Percentiles rank a stretch among this genome's conserved stretches.
phyloP scores from a whole-genome alignment of 2,888 invertebrate genomes.

The Pheosia gnoma region DNA sequence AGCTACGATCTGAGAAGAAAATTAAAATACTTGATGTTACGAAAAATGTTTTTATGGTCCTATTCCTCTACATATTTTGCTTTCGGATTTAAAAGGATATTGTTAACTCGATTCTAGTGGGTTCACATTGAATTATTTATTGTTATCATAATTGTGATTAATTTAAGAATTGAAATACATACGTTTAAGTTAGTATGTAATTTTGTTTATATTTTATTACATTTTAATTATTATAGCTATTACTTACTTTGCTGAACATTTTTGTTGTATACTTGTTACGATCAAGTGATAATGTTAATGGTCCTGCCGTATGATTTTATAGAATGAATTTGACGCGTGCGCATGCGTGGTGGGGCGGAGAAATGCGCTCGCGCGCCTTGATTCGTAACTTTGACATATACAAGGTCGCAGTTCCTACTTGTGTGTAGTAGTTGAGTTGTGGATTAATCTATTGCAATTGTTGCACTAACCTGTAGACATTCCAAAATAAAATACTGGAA shows the following conservation, averaged over 20 bases:
- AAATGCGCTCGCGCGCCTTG: constrained; percentile 56
- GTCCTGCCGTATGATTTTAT: constrained; percentile 55
- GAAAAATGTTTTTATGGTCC: no score
- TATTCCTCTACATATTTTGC: no score
- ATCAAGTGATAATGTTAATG: constrained; percentile 27
- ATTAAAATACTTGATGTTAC: neutral
- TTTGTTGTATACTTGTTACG: constrained; percentile 20
- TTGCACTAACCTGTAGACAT: neutral
- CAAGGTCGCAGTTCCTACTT: constrained; percentile 44
- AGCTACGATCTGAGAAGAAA: constrained; percentile 44
- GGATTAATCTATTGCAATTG: constrained; percentile 3
- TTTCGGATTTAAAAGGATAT: no score
- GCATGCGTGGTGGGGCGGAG: constrained; percentile 52
- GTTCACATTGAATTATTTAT: neutral
- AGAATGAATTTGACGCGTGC: constrained; percentile 40
- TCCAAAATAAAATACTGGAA: neutral
- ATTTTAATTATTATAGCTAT: neutral
- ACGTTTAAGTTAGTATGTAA: neutral
- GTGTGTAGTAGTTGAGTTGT: constrained; percentile 6
- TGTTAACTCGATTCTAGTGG: no score
- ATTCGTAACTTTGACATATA: constrained; percentile 51
- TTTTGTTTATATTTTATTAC: neutral
- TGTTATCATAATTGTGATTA: neutral
- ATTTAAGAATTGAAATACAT: neutral
- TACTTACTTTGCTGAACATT: constrained; percentile 42